Evolutionary conservation across 2,888 invertebrate species (phyloP), one percentile per base, ranked within the genome.

Genomic region (Julus scanicus): DNA sequence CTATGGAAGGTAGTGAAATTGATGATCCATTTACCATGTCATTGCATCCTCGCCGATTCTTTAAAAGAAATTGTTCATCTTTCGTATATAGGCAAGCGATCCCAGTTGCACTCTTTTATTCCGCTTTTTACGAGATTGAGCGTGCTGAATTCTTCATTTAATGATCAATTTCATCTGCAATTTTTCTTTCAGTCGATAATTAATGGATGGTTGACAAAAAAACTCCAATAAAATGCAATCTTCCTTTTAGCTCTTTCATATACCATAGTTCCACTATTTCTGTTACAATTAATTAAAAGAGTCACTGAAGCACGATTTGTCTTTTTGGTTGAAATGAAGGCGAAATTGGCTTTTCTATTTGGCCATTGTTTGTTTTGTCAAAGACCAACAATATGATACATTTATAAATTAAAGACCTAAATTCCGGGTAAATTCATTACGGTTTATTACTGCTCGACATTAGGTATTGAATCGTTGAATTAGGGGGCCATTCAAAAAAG

Each of bases 1-100:
- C 63, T 63, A 63, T 63, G 63, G 63, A 63, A 63, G 63, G 63
- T 63, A 63, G 63, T 63, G 63, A 63, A 63, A 63, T 63, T 63
- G n/a, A 63, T 63, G 63, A 63, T 63, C 63, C 63, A 63, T 63
- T 63, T 63, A 63, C 63, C n/a, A 63, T 63, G 63, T 63, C 63
- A 63, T 63, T 63, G 63, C 63, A n/a, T 63, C 63, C n/a, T 17
- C n/a, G 63, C 63, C 20, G 63, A 63, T n/a, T 63, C n/a, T 63
- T 63, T 63, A 17, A 4, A n/a, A n/a, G 63, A 63, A 63, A 63
- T 63, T 63, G 63, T 63, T 63, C n/a, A 63, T n/a, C 63, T 63
- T 63, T 8, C n/a, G 17, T 17, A 57, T 4, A n/a, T 6, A 63
- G 63, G 63, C 63, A 63, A 63, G 63, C 3, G 63, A n/a, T 63